Percentiles rank a stretch among this genome's conserved stretches.
phyloP scores from a whole-genome alignment of 2,113 vertebrate species.

The Emydocephalus ijimae region DNA sequence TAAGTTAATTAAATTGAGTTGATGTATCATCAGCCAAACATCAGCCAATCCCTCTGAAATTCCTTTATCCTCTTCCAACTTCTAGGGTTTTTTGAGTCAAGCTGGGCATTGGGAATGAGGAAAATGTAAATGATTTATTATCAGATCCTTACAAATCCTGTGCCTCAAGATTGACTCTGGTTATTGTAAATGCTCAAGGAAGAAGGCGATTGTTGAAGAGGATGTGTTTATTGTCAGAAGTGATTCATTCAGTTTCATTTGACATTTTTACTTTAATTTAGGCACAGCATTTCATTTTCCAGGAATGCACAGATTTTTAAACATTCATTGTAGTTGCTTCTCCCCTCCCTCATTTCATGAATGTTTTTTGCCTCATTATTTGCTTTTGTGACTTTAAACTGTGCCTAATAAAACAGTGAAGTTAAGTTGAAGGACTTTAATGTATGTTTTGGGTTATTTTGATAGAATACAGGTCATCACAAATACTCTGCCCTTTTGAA shows the following conservation, averaged over 20 bases:
- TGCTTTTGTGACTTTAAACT: no score
- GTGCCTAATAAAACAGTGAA: no score
- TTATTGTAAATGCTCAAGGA: conserved; percentile 12
- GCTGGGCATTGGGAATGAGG: conserved; percentile 17
- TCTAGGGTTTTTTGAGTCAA: neutral
- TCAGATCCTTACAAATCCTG: conserved; percentile 30
- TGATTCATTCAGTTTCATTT: conserved; percentile 19
- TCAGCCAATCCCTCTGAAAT: conserved; percentile 28
- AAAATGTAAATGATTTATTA: conserved; percentile 39
- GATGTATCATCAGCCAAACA: conserved; percentile 23
- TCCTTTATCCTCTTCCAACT: conserved; percentile 43
- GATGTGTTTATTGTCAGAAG: conserved; percentile 11
- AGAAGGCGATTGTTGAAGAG: conserved; percentile 19
- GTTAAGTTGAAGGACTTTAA: no score
- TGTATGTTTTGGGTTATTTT: no score
- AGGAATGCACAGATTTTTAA: neutral
- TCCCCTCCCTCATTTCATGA: no score
- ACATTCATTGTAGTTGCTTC: neutral
- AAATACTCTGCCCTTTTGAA: neutral
- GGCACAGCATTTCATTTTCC: conserved; percentile 14
- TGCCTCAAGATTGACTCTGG: conserved; percentile 44
- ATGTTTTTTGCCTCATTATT: no score
- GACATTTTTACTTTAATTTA: conserved; percentile 15
- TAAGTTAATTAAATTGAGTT: conserved; percentile 30
- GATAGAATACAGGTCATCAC: no score